Evolutionary conservation across 1,140 invertebrate genomes (phyloP).

Genomic region (Oryzaephilus surinamensis): DNA sequence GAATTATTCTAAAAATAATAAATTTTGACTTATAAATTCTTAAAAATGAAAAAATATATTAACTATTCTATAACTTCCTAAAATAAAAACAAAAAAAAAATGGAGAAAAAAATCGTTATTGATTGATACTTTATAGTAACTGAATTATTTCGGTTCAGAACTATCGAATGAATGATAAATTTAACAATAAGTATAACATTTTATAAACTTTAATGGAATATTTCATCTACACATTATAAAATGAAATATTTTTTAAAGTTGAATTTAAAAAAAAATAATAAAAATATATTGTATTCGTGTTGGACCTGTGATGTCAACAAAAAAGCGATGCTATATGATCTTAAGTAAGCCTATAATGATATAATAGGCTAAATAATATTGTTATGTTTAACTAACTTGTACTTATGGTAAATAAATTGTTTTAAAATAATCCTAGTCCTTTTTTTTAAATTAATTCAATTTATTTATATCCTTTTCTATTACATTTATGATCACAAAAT

Average conservation of each 20-base stretch:
- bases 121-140: constrained; percentile 13
- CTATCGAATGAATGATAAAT: no score
- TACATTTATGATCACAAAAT: no score
- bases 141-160: neutral
- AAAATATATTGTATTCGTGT: constrained; percentile 9
- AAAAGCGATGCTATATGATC: constrained; percentile 9
- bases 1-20: constrained; percentile 9
- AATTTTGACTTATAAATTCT: no score
- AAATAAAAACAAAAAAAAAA: no score
- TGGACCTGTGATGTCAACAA: constrained; percentile 23
- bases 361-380: constrained; percentile 21
- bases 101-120: constrained; percentile 5
- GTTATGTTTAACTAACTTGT: constrained; percentile 24
- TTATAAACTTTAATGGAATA: no score
- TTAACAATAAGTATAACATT: no score
- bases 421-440: constrained; percentile 24
- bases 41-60: no score
- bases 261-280: constrained; percentile 2
- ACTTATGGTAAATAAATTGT: constrained; percentile 26
- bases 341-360: constrained; percentile 4
- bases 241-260: no score
- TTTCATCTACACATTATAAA: no score
- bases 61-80: no score
- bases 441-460: no score
- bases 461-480: no score